These are phyloP conservation scores for Rana temporaria DNA, from an alignment of 2,113 vertebrate genomes.

Conservation along the genomic window DNA sequence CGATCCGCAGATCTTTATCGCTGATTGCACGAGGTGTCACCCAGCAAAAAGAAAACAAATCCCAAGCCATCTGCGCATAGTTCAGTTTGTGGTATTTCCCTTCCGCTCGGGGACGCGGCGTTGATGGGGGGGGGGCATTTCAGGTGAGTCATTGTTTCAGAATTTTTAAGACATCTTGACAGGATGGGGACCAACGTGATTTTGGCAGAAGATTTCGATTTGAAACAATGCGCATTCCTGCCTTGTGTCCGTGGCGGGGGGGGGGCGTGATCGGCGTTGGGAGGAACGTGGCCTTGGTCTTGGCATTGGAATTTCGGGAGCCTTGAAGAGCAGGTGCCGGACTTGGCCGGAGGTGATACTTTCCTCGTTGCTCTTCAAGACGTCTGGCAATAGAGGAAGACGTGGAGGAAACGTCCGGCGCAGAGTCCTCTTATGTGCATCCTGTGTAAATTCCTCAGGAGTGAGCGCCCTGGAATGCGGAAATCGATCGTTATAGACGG, in stretches of 20 bases:
- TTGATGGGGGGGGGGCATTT: conserved; percentile 1
- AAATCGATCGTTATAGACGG: conserved; percentile 11
- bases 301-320: conserved; percentile 4
- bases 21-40: background rate
- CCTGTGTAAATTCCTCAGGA: conserved; percentile 46
- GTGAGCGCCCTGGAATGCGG: conserved; percentile 45
- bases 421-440: conserved; percentile 36
- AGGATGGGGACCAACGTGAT: background rate
- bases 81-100: conserved; percentile 2
- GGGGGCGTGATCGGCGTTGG: background rate
- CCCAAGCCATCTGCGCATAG: background rate
- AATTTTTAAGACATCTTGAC: conserved; percentile 4
- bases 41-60: background rate
- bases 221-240: conserved; percentile 2
- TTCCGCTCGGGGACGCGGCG: background rate
- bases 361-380: conserved; percentile 47
- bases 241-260: background rate
- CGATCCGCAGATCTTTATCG: too few relatives aligned
- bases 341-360: conserved; percentile 1
- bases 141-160: conserved; percentile 33
- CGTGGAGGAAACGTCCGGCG: conserved; percentile 25
- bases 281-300: background rate
- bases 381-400: conserved; percentile 45
- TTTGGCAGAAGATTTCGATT: conserved; percentile 8
- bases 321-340: conserved; percentile 10